Base-by-base conservation (phyloP, 2,113 vertebrate species). In the Oxyruncus cristatus region DNA sequence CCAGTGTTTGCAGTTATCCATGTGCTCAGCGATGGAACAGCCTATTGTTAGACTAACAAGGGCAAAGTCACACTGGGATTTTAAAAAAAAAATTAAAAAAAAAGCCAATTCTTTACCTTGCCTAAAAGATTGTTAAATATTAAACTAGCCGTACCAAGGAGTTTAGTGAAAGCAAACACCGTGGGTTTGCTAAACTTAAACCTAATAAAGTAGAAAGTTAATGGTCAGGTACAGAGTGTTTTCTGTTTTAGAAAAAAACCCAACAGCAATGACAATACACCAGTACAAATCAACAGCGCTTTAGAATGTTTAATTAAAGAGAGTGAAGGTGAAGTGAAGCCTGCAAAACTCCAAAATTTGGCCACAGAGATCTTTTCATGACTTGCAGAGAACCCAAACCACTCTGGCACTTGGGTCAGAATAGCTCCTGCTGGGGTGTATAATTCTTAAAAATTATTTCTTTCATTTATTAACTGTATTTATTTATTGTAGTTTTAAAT, bases 71-170 rank as follows among this genome's bases (percentile, higher is more conserved):
- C 89, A 70, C 84, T 74, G 87, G 59, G 94, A 80, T 83, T 95
- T 56, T 35, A 72, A 89, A 66, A 62, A 49, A 55, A 42, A 42
- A 42, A 42, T 16, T 42, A 59, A 18, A 58, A 82, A 82, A 78
- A 82, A 72, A 81, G 28, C 52, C 62, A 24, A 22, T 85, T 91
- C 95, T 94, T 92, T 92, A 74, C 81, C 72, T 75, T 91, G 62
- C 89, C 78, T 95, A n/a, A 93, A 93, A 88, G 84, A 74, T 70
- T 55, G 95, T 97, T 97, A 97, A 97, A 97, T 76, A 97, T 97
- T 97, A 97, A 97, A 49, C 96, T 83, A 41, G 30, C 72, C 59
- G 33, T 92, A 53, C 71, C 78, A 85, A 88, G 91, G 93, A 93
- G 84, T 88, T 95, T 75, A 87, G 84, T 65, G 66, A 97, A 91